phyloP scores from a whole-genome alignment of 2,113 vertebrate species.

The Columba janthina region DNA sequence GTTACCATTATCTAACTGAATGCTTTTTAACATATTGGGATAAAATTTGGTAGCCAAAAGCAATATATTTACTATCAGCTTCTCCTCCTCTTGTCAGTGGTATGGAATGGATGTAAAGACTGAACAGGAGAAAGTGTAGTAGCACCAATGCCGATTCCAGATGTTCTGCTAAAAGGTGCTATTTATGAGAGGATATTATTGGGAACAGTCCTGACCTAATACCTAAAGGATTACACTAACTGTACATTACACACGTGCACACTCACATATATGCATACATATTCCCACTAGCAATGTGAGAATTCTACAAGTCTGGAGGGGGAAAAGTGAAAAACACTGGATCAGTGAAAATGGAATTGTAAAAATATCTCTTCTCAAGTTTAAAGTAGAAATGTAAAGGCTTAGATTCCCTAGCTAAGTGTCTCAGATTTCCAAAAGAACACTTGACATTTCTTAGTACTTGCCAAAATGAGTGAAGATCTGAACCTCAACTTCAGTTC shows the following conservation, averaged over 20 bases:
- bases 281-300: neutral
- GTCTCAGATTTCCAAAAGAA: neutral
- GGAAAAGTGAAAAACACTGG: neutral
- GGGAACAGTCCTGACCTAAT: constrained; percentile 26
- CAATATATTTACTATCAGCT: neutral
- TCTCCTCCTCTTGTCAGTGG: neutral
- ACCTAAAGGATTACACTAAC: constrained; percentile 21
- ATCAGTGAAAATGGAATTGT: constrained; percentile 6
- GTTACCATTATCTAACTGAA: neutral
- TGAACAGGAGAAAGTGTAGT: constrained; percentile 31
- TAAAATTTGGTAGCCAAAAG: neutral
- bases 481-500: neutral
- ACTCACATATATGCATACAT: neutral
- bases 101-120: neutral
- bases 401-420: neutral
- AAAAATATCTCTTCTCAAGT: neutral
- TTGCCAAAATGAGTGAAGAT: neutral
- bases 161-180: constrained; percentile 66
- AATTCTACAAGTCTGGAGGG: constrained; percentile 14
- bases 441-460: neutral
- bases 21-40: neutral
- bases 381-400: neutral
- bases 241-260: neutral
- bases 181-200: constrained; percentile 55
- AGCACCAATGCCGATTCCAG: constrained; percentile 54